phyloP scores from a whole-genome alignment of 2,888 invertebrate species.

The Cremastinae sp. region DNA sequence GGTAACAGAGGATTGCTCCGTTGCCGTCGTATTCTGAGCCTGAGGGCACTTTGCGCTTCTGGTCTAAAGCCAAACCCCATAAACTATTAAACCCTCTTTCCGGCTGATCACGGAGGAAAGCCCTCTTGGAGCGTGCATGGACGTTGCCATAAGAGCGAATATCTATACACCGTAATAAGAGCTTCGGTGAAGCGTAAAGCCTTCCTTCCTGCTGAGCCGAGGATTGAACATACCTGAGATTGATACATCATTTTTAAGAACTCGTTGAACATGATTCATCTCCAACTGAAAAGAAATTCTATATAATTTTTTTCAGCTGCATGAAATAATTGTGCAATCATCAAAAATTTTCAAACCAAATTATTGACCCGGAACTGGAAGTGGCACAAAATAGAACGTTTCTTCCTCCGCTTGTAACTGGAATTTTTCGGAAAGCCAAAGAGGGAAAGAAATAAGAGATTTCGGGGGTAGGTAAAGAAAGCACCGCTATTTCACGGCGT shows the following conservation, averaged over 20 bases:
- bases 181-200: conserved; percentile 43
- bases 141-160: conserved; percentile 17
- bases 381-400: conserved; percentile 20
- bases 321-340: neutral
- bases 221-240: conserved; percentile 48
- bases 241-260: conserved; percentile 15
- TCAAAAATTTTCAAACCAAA: neutral
- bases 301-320: no score
- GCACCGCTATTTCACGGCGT: conserved; percentile 64
- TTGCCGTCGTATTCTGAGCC: conserved; percentile 7
- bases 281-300: no score
- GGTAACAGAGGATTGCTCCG: conserved; percentile 7
- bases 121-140: conserved; percentile 19
- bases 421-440: conserved; percentile 41
- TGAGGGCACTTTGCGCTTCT: conserved; percentile 40
- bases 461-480: conserved; percentile 41
- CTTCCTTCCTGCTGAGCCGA: conserved; percentile 49
- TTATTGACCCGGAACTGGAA: no score
- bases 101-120: conserved; percentile 38
- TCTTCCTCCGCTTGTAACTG: conserved; percentile 38
- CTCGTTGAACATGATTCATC: no score
- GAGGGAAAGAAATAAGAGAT: conserved; percentile 34
- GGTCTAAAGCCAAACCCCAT: conserved; percentile 41
- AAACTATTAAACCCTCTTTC: conserved; percentile 57
- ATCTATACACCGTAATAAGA: conserved; percentile 44